Conservation (phyloP, 2,888 invertebrate genomes). For the Cyaniris semiargus region DNA sequence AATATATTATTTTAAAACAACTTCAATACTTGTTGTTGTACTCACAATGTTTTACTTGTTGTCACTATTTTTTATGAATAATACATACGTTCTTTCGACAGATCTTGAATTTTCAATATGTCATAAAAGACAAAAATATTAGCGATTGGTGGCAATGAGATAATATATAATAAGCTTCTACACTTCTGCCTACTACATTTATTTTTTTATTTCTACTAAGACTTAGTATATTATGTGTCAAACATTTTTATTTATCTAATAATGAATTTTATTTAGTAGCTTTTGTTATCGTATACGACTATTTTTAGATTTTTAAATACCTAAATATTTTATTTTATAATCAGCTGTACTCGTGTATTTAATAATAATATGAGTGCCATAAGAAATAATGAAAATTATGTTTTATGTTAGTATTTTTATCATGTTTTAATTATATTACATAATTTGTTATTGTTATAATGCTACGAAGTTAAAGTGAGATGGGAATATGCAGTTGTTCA, state of each 20-base stretch:
- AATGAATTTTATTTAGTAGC: neutral
- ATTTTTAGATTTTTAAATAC: neutral
- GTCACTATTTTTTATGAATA: too few relatives aligned
- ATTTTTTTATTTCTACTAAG: neutral
- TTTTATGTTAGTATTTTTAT: neutral
- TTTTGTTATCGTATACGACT: neutral
- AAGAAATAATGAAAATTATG: neutral
- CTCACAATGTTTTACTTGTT: too few relatives aligned
- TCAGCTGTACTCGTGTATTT: neutral
- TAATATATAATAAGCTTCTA: too few relatives aligned
- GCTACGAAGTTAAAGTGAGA: neutral
- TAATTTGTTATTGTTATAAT: neutral
- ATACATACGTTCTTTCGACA: neutral
- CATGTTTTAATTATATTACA: neutral
- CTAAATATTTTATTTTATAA: neutral
- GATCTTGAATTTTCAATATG: neutral
- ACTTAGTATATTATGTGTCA: slow-evolving; percentile 17
- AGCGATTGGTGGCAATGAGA: neutral
- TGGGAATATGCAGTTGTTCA: neutral
- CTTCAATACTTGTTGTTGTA: too few relatives aligned
- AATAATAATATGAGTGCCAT: neutral
- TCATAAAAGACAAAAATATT: neutral
- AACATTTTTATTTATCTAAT: neutral
- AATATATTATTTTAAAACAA: neutral
- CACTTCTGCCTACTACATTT: too few relatives aligned